Evolutionary conservation across 2,888 invertebrate genomes (phyloP), one percentile per base, ranked within the genome.

Genomic region (Acleris literana): DNA sequence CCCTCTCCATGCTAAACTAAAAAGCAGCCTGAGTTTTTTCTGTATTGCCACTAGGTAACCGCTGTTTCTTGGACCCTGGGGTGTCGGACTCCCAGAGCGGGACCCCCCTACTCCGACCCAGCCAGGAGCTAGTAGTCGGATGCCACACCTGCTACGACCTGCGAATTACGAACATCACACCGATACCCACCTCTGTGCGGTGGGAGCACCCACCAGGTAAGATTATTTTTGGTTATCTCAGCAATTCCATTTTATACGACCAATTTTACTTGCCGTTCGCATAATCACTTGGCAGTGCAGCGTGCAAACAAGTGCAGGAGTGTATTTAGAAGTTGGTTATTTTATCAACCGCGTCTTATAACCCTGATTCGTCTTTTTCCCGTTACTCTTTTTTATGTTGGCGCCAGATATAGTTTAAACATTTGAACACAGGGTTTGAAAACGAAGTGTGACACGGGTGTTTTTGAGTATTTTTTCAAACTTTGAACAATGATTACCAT

Each of bases 141-240:
- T 74, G 73, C 0, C 70, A 75, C 54, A 53, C 79, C 2, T 81
- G 86, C 76, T 87, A 78, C 74, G 71, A 76, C 1, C 75, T 90
- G 63, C 75, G 70, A 2, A 46, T 86, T 68, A 73, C 76, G 63
- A 91, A 90, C 79, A 64, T 79, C 63, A 87, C 89, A 22, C 86
- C 90, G 0, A 68, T 85, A 9, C 73, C 80, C 3, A 86, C 87
- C 13, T 66, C 71, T 2, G 74, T 88, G 17, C 57, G 25, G n/a
- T 90, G 90, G 83, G 81, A 85, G 13, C 69, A 71, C 0, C 72
- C 80, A 2, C 62, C 78, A n/a, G 84, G 88, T 86, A 25, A 56
- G 60, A n/a, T 7, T 4, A 2, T n/a, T 7, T 7, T 16, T 20
- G 11, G 39, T 39, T 39, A 3, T 2, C 3, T 33, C 3, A 7